Evolutionary conservation across 2,797 vertebrate genomes (phyloP).

Genomic region (Clarias pachynema): DNA sequence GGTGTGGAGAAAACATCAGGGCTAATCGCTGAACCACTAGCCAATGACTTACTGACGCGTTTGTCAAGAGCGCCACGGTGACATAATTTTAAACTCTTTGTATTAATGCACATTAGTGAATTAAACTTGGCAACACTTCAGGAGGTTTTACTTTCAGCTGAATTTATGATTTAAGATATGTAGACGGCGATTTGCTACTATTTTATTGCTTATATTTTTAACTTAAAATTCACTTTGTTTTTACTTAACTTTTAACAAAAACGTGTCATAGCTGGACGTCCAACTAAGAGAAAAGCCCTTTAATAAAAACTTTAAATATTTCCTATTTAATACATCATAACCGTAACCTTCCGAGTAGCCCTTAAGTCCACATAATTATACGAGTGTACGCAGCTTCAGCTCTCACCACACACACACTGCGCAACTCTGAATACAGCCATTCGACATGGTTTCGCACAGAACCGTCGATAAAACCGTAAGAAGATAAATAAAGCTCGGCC

Average conservation of each 20-base stretch:
- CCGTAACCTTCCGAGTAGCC: background rate
- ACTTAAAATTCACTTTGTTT: too few relatives aligned
- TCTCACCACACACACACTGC: background rate
- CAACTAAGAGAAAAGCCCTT: conserved; percentile 4
- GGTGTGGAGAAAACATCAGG: background rate
- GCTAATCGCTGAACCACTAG: background rate
- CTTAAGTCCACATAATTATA: background rate
- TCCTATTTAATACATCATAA: background rate
- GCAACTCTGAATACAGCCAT: conserved; percentile 13
- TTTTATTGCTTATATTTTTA: background rate
- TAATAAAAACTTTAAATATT: background rate
- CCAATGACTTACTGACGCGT: background rate
- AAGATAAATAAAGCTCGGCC: background rate
- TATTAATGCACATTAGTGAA: too few relatives aligned
- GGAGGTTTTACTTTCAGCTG: background rate
- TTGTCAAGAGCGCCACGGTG: background rate
- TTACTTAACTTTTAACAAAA: background rate
- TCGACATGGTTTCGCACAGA: background rate
- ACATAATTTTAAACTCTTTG: background rate
- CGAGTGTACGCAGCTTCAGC: background rate
- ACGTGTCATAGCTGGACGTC: background rate
- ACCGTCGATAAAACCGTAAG: conserved; percentile 1
- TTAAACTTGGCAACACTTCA: background rate
- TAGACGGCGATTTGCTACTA: too few relatives aligned
- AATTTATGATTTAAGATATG: background rate